Base-by-base conservation (phyloP, 2,113 vertebrate genomes). In the Cinclus cinclus region DNA sequence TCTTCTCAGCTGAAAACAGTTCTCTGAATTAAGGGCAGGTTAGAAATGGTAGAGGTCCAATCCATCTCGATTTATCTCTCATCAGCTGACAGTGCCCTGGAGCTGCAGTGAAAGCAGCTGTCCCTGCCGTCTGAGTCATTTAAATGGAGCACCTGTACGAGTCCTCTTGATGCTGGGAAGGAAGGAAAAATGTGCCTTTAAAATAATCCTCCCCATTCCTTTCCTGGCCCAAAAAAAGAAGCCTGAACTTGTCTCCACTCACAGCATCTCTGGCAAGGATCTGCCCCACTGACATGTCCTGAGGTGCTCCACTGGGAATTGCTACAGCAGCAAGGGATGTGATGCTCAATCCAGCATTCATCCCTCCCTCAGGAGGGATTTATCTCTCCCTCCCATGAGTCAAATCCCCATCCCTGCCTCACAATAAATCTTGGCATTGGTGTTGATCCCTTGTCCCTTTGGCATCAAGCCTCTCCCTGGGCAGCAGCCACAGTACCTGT, bases 71-170 rank as follows among this genome's bases (percentile, higher is more conserved):
- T 71, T 70, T 79, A 2, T 68, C 35, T 62, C 56, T 56, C 11
- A 1, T 17, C 83, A 82, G 33, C 62, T 84, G 47, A n/a, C 35
- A 44, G 62, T 14, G 13, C 25, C 11, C 30, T 20, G 21, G 59
- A 47, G n/a, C 60, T 37, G 24, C 21, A 70, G 55, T 47, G 52
- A 31, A 44, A 84, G 47, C 25, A 52, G 20, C 41, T 73, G 28
- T 37, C 31, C 15, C 62, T 76, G 39, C 23, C 53, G 49, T 50
- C 77, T 35, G 15, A 71, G 12, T 35, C 31, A 30, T 11, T 53
- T 20, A 1, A 0, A 0, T 4, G 5, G 28, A 46, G 9, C 39
- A 41, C 21, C 60, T 65, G 5, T 5, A 7, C 4, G 28, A 70
- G 28, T 4, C 19, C 8, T 22, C 42, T 42, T 71, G 35, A 9